Evolutionary conservation across 1,140 invertebrate species (phyloP).

Genomic region (Colletes gigas): DNA sequence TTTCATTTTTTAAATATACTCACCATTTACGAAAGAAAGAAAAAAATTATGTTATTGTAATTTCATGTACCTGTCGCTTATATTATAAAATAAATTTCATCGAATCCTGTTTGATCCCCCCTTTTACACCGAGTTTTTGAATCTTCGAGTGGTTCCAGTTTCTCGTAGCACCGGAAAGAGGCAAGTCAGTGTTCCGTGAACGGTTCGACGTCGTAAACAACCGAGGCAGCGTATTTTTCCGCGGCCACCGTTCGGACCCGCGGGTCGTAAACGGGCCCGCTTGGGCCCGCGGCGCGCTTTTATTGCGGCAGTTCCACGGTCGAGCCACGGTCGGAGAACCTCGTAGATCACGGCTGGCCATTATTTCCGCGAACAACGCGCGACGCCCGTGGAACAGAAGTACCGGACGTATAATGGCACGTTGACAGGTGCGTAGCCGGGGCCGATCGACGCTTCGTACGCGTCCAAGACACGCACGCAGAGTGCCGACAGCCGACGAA

Average conservation of each 20-base stretch:
- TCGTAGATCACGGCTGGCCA: constrained; percentile 32
- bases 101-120: no score
- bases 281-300: neutral
- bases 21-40: no score
- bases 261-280: neutral
- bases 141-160: no score
- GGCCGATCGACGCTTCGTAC: constrained; percentile 33
- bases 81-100: no score
- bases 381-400: constrained; percentile 37
- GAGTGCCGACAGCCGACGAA: constrained; percentile 21
- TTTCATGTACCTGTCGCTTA: no score
- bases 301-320: neutral
- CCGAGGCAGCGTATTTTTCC: neutral
- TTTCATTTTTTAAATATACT: no score
- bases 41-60: no score
- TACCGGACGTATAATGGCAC: constrained; percentile 56
- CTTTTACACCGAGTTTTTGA: no score
- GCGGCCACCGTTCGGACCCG: neutral
- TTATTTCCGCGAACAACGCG: constrained; percentile 49
- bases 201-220: constrained; percentile 2
- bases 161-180: neutral
- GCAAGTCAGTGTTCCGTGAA: neutral
- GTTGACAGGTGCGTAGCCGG: constrained; percentile 60
- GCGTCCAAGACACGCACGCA: constrained; percentile 21
- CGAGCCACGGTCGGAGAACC: neutral